Base-by-base conservation (phyloP, 1,140 invertebrate genomes). In the Patella vulgata region DNA sequence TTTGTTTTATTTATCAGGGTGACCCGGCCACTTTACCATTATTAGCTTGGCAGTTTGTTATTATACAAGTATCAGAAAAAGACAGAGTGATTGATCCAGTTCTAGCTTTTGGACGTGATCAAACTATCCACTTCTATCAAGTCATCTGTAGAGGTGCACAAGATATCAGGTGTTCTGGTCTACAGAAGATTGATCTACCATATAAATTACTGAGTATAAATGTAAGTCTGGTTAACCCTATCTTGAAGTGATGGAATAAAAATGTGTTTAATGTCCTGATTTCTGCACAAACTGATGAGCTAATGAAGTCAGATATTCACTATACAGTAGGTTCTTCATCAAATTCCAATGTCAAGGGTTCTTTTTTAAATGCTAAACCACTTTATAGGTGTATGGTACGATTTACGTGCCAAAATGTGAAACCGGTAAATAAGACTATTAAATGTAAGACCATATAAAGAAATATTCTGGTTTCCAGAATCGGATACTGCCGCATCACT, bases 1-100 rank as follows among this genome's bases (percentile, higher is more conserved):
- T n/a, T 8, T 36, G 33, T 36, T 36, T 17, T 58, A 40, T 47
- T 54, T 67, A 74, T 25, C 67, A 83, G 78, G 85, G 84, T 27
- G 75, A 81, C 55, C 70, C 84, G 12, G 71, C 80, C 21, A 85
- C 84, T 5, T 88, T 97, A 17, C 96, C 96, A 0, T 88, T 97
- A 39, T 81, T 98, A 8, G 90, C 93, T 3, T 98, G 96, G 96
- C 91, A 97, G 86, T 89, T 96, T 87, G 91, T 94, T 42, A 86
- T 94, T 23, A 91, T 96, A 79, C 90, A 94, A 80, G 87, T 91
- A 61, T 87, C 90, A 52, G 88, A 92, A 79, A 78, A 79, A 46
- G 85, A 89, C 70, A 87, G 90, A 70, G 89, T 91, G 64, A 87
- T 94, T 71, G 90, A 92, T 86, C 91, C 94, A 43, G 90, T 97